Evolutionary conservation across 2,797 vertebrate genomes (phyloP).

Genomic region (Myotis findleyi): DNA sequence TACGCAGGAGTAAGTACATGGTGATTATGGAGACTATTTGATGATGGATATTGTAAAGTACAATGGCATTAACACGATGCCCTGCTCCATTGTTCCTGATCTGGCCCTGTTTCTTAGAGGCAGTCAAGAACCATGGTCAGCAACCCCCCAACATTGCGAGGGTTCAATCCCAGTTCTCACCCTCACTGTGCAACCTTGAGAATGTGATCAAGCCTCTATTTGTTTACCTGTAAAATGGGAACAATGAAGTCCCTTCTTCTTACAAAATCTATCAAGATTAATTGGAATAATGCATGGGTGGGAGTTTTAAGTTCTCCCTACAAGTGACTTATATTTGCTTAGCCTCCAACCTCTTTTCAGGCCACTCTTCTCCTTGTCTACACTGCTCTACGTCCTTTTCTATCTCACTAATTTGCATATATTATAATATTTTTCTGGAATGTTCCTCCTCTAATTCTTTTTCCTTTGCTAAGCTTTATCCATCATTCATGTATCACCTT

Average conservation of each 20-base stretch:
- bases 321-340: neutral
- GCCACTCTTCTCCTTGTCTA: neutral
- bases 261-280: fast-evolving
- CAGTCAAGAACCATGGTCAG: neutral
- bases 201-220: neutral
- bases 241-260: neutral
- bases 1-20: fast-evolving
- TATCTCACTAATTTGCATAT: neutral
- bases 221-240: neutral
- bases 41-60: neutral
- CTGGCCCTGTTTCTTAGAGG: too few relatives aligned
- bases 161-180: neutral
- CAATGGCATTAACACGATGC: fast-evolving
- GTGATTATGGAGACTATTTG: fast-evolving
- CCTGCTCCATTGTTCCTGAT: neutral
- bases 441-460: neutral
- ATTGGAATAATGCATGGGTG: fast-evolving
- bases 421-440: neutral
- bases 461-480: neutral
- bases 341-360: neutral
- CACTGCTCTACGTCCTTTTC: neutral
- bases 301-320: neutral
- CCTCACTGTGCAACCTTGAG: too few relatives aligned
- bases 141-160: neutral
- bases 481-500: neutral